phyloP scores from a whole-genome alignment of 2,888 invertebrate genomes.

The Teinopalpus imperialis region DNA sequence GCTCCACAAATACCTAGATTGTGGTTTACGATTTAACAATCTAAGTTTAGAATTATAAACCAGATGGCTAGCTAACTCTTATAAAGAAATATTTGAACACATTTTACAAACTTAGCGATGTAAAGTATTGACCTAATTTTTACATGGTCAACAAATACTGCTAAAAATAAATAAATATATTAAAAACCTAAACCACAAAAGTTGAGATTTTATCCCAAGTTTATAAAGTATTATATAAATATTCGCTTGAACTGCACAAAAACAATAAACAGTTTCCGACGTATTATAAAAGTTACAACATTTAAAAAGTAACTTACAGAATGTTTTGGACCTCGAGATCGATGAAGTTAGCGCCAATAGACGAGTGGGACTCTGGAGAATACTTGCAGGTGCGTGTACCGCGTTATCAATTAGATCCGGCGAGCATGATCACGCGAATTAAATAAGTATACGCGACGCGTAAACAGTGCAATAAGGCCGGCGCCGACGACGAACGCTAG shows the following conservation, averaged over 20 bases:
- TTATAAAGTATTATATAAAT: slow-evolving; percentile 18
- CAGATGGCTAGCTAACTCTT: slow-evolving; percentile 77
- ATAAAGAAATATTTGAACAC: slow-evolving; percentile 64
- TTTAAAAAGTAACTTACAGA: slow-evolving; percentile 43
- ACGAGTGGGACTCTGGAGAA: slow-evolving; percentile 43
- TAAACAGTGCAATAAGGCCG: slow-evolving; percentile 75
- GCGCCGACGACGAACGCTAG: slow-evolving; percentile 76
- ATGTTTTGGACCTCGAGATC: slow-evolving; percentile 41
- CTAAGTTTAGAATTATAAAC: slow-evolving; percentile 81
- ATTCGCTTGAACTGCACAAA: slow-evolving; percentile 37
- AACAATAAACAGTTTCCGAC: slow-evolving; percentile 28
- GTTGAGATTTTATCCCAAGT: neutral
- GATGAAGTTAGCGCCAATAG: slow-evolving; percentile 43
- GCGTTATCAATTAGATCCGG: slow-evolving; percentile 66
- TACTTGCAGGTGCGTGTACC: slow-evolving; percentile 52
- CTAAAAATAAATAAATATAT: slow-evolving; percentile 15
- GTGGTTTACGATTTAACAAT: slow-evolving; percentile 79
- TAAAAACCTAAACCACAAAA: neutral
- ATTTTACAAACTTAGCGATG: slow-evolving; percentile 43
- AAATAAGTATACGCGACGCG: slow-evolving; percentile 63
- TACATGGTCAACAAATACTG: slow-evolving; percentile 15
- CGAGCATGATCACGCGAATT: slow-evolving; percentile 69
- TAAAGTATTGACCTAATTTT: too few species aligned
- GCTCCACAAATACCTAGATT: slow-evolving; percentile 62
- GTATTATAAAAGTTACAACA: slow-evolving; percentile 33